A percentile compares a stretch with the other conserved stretches of the same genome.
Evolutionary conservation across 2,113 vertebrate species (phyloP).

Genomic region (Boulengeromyrus knoepffleri): DNA sequence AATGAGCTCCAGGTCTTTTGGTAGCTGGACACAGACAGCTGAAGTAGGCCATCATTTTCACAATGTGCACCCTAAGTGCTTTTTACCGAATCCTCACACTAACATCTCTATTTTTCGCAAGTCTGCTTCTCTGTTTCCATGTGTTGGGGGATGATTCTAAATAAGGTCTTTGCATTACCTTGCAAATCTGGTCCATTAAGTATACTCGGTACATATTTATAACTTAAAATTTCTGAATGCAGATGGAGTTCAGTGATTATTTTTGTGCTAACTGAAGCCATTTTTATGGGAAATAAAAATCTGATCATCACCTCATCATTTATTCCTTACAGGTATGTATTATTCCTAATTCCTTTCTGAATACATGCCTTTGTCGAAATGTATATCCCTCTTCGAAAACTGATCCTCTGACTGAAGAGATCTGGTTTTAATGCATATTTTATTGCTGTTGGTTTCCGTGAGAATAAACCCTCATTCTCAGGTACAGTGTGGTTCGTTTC

Average conservation of each 20-base stretch:
- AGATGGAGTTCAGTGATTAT: not conserved
- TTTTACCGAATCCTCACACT: not conserved
- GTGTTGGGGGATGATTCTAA: not conserved
- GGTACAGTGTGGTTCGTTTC: not conserved
- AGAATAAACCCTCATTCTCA: not conserved
- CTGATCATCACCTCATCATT: not conserved
- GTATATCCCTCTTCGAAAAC: not conserved
- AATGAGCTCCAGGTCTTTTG: not conserved
- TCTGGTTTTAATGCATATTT: constrained; percentile 12
- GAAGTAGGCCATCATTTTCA: not conserved
- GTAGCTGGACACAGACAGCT: not conserved
- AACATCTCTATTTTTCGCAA: not conserved
- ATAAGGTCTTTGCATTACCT: not conserved
- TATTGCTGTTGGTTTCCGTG: not conserved
- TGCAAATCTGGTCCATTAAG: not conserved
- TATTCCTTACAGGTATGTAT: not conserved
- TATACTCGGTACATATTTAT: not conserved
- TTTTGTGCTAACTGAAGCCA: not conserved
- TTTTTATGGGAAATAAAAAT: not conserved
- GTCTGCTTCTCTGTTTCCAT: not conserved
- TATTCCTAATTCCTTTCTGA: not conserved
- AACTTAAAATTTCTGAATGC: not conserved
- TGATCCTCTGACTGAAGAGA: not conserved
- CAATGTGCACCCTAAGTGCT: not conserved
- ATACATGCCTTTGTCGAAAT: not conserved